A percentile compares a stretch with the other conserved stretches of the same genome.
Evolutionary conservation across 2,888 invertebrate genomes (phyloP).

Genomic region (Nomada flava): DNA sequence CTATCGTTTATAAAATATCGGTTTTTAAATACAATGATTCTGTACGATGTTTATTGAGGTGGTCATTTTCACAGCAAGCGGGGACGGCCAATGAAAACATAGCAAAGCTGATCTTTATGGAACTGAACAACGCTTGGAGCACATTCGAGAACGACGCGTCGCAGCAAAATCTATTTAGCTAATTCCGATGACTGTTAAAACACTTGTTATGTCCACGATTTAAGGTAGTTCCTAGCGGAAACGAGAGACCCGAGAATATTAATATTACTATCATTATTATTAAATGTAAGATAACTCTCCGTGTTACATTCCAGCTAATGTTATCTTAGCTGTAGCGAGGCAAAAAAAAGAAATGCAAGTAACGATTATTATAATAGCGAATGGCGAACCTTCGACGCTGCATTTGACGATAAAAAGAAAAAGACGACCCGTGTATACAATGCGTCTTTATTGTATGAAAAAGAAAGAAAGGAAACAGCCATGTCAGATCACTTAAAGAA

Average conservation of each 20-base stretch:
- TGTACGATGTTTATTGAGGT: background rate
- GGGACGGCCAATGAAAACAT: constrained; percentile 96
- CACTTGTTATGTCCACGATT: constrained; percentile 62
- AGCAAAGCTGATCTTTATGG: constrained; percentile 99
- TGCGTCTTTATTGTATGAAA: constrained; percentile 62
- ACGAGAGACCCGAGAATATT: constrained; percentile 58
- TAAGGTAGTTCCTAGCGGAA: constrained; percentile 68
- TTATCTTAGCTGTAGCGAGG: constrained; percentile 69
- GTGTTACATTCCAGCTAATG: constrained; percentile 73
- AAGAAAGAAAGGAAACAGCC: constrained; percentile 35
- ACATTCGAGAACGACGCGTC: constrained; percentile 96
- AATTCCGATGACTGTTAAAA: constrained; percentile 72
- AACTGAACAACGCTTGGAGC: constrained; percentile 99
- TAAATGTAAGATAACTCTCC: constrained; percentile 71
- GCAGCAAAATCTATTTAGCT: constrained; percentile 90
- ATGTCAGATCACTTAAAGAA: constrained; percentile 59
- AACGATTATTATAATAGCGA: constrained; percentile 41
- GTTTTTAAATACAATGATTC: background rate
- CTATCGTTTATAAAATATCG: background rate
- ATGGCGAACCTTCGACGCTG: constrained; percentile 44
- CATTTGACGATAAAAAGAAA: constrained; percentile 39
- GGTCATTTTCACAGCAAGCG: constrained; percentile 89
- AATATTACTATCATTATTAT: constrained; percentile 33
- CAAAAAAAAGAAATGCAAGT: constrained; percentile 16
- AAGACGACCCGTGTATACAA: constrained; percentile 50